These are phyloP conservation scores for Chitala chitala DNA, from an alignment of 2,113 vertebrate species.

Conservation along the genomic window DNA sequence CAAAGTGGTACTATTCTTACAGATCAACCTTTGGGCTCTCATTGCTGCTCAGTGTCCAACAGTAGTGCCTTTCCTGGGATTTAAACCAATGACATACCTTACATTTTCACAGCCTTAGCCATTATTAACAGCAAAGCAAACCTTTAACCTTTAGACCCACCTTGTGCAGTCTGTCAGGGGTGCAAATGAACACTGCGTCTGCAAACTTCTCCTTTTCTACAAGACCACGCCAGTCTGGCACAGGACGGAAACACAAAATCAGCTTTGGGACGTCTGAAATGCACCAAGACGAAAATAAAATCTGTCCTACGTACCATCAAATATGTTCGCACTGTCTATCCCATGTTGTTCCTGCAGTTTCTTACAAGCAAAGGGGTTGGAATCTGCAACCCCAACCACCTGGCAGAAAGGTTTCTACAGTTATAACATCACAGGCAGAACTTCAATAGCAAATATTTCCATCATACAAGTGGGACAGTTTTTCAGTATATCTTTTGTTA, in stretches of 20 bases:
- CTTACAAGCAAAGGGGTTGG: slow-evolving; percentile 58
- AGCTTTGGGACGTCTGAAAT: not conserved
- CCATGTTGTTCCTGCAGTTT: slow-evolving; percentile 55
- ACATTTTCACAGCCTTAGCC: not conserved
- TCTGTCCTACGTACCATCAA: slow-evolving; percentile 52
- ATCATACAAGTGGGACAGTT: not conserved
- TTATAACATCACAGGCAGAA: not conserved
- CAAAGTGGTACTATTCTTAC: too few species aligned
- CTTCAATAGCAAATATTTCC: not conserved
- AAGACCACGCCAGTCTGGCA: slow-evolving; percentile 62
- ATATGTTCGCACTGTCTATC: slow-evolving; percentile 57
- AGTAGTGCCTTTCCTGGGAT: too few species aligned
- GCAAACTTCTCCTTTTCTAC: slow-evolving; percentile 69
- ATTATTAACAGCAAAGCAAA: not conserved
- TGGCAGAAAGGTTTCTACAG: slow-evolving; percentile 23
- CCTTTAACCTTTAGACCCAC: slow-evolving; percentile 37
- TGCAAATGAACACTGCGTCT: slow-evolving; percentile 70
- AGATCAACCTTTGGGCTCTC: too few species aligned
- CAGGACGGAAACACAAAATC: not conserved
- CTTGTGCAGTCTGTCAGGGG: slow-evolving; percentile 73
- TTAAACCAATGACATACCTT: too few species aligned
- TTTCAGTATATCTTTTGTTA: not conserved
- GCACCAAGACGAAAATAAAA: not conserved
- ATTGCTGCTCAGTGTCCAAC: too few species aligned
- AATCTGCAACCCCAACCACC: slow-evolving; percentile 71